Conservation (phyloP, 1,140 invertebrate species). For the Lucilia sericata region DNA sequence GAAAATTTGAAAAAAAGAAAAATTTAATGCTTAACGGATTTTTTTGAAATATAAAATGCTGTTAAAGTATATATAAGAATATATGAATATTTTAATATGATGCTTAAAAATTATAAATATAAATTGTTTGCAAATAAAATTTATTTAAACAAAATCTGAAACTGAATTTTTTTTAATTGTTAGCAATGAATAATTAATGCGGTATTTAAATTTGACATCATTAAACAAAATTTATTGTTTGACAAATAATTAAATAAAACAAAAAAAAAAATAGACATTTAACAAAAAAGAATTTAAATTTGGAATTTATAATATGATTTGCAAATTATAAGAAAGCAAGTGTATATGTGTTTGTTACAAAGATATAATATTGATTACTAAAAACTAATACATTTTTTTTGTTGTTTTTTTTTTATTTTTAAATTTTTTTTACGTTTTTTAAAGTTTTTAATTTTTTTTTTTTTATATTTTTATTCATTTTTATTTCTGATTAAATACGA, state of each 20-base stretch:
- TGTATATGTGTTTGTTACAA: slow-evolving; percentile 33
- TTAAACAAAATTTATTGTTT: slow-evolving; percentile 12
- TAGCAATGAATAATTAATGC: too few species aligned
- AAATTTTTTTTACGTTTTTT: slow-evolving; percentile 50
- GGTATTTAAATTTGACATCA: background rate
- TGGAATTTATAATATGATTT: slow-evolving; percentile 13
- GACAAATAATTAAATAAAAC: slow-evolving; percentile 6
- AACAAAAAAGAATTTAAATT: slow-evolving; percentile 7
- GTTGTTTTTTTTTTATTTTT: slow-evolving; percentile 35
- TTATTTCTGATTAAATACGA: slow-evolving; percentile 55
- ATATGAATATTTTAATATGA: background rate
- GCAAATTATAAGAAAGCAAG: slow-evolving; percentile 37
- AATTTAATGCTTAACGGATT: background rate
- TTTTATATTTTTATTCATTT: slow-evolving; percentile 54
- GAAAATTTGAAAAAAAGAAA: slow-evolving; percentile 8
- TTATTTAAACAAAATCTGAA: background rate
- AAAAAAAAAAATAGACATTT: background rate
- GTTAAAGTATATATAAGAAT: background rate
- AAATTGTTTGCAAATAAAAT: background rate
- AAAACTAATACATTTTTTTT: slow-evolving; percentile 49
- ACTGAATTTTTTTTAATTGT: background rate
- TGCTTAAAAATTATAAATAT: background rate
- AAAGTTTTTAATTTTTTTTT: slow-evolving; percentile 49
- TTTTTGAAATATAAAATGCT: background rate
- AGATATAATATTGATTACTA: slow-evolving; percentile 38